Evolutionary conservation across 1,140 invertebrate genomes (phyloP), one percentile per base, ranked within the genome.

Genomic region (Elymnias hypermnestra): DNA sequence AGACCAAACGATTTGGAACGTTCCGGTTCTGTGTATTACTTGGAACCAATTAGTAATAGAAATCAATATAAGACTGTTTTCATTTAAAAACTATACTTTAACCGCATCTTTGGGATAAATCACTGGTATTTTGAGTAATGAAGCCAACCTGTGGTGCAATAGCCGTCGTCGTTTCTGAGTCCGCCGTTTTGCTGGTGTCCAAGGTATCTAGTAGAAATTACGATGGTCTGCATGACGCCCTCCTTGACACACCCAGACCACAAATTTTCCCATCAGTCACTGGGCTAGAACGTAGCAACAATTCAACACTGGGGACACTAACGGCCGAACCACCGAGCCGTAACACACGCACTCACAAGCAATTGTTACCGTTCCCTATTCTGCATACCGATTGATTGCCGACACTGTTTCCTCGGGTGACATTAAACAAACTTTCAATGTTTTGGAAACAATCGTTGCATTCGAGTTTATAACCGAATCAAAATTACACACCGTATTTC

Each of bases 201-300:
- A 59, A 8, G 49, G 48, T 40, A 53, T 52, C 65, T 76, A 78
- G 63, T 64, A 61, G 55, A 48, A 29, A 73, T 67, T 64, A 61
- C 57, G 69, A 52, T 64, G 63, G 62, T 63, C 69, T 44, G 72
- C 76, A 83, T 83, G 68, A 50, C 76, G 72, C 60, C 67, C 74
- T 55, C 40, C 49, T 50, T 14, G 59, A 44, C 54, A 44, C 64
- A 64, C 56, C 55, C 62, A 62, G 50, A 61, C 45, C 28, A 53
- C 56, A 58, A 59, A 64, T 70, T 66, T 60, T 70, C 66, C 75
- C 79, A 83, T 81, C 66, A 73, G 74, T 74, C 68, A 81, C 65
- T 62, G 51, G 45, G 54, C 61, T 63, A 44, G 47, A 54, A 55
- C 48, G 53, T 54, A 57, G 33, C 44, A 55, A 53, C 47, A 66